Evolutionary conservation across 2,888 invertebrate genomes (phyloP), one percentile per base, ranked within the genome.

Genomic region (Aphodius sticticus): DNA sequence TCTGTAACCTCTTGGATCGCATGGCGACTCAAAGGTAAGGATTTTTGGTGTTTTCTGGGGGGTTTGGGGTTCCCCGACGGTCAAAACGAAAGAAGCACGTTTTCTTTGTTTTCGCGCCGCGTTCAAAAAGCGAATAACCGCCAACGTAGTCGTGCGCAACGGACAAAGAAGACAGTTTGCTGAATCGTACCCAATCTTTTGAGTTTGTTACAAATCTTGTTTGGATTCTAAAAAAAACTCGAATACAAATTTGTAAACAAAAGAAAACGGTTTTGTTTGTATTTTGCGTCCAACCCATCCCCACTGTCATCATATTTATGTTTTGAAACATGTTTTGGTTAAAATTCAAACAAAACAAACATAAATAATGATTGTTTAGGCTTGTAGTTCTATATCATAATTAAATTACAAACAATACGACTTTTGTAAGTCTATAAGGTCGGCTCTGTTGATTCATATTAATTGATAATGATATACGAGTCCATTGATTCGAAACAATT

Each of bases 1-100:
- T 53, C 53, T 53, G 53, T 7, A 12, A 9, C 12, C 53, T 2
- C 69, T 72, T 80, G 80, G 80, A 80, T 80, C 80, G 80, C 86
- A 86, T 86, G 86, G 86, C 86, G 86, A 85, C 86, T 86, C 84
- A 84, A 86, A 86, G 86, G 86, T 86, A 83, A 85, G 86, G 77
- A 26, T 26, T 26, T 26, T 26, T 26, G 26, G 26, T 26, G 26
- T 26, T 26, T 53, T 53, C 4, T 53, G 53, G 53, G 53, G 53
- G 53, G 1, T 53, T 53, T 53, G 53, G 53, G 53, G 12, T 53
- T 53, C 7, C 53, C 53, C 12, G 53, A 9, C 4, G 9, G 53
- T 53, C 53, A 0, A 53, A 53, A 53, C 3, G 12, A 53, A 53
- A 53, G 9, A 53, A 53, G 53, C 53, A 53, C 53, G 53, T 53